These are phyloP conservation scores for Platysternon megacephalum DNA, from an alignment of 2,113 vertebrate species.

Conservation along the genomic window DNA sequence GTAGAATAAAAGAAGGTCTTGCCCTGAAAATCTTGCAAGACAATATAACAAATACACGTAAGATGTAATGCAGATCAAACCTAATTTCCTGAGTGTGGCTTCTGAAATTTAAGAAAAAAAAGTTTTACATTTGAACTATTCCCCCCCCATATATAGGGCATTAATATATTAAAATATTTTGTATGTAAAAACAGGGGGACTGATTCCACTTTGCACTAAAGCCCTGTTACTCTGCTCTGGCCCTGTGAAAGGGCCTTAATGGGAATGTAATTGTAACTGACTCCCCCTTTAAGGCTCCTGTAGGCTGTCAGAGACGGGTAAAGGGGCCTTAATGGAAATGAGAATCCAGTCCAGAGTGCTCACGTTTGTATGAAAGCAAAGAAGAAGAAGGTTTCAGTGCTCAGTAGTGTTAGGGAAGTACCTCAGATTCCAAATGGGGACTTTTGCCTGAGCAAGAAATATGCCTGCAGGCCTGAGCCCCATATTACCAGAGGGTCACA, in stretches of 20 bases:
- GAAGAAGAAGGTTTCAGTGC: not conserved
- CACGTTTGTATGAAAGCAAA: fast-evolving
- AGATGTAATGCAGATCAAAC: no score
- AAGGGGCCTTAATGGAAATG: fast-evolving
- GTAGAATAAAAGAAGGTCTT: no score
- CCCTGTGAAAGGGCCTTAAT: not conserved
- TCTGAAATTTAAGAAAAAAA: not conserved
- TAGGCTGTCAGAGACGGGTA: not conserved
- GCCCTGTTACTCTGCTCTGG: not conserved
- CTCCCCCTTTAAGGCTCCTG: not conserved
- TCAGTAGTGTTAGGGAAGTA: not conserved
- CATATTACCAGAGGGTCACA: not conserved
- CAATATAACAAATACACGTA: no score
- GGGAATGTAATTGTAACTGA: not conserved
- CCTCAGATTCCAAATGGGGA: fast-evolving
- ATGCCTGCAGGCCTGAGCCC: not conserved
- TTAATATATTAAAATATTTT: not conserved
- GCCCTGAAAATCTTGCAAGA: no score
- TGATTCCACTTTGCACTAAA: not conserved
- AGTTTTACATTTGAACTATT: not conserved
- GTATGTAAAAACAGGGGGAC: not conserved
- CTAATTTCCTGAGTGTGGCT: not conserved
- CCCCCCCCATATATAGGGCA: fast-evolving
- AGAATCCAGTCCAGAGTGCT: not conserved
- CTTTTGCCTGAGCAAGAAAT: not conserved